Evolutionary conservation across 1,140 invertebrate species (phyloP).

Genomic region (Apocrypta bakeri): DNA sequence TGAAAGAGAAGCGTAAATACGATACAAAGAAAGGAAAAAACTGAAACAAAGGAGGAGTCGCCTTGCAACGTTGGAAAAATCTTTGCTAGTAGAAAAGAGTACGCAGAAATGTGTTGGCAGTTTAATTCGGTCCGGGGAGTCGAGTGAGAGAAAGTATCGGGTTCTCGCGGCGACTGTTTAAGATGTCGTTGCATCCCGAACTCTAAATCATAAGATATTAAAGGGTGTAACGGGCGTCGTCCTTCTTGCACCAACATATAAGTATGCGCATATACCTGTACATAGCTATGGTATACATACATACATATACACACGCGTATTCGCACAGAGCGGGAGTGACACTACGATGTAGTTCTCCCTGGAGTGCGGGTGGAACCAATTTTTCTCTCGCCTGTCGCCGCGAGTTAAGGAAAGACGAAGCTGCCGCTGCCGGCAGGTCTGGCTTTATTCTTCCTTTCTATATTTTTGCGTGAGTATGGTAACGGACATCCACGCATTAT

Average conservation of each 20-base stretch:
- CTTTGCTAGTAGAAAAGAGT: conserved; percentile 36
- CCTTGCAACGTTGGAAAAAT: conserved; percentile 11
- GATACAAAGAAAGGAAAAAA: conserved; percentile 24
- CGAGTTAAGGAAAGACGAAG: conserved; percentile 69
- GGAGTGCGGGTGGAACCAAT: conserved; percentile 63
- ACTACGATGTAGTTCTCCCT: conserved; percentile 16
- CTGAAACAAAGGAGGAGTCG: conserved; percentile 39
- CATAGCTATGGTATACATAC: too few relatives aligned
- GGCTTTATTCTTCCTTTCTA: conserved; percentile 38
- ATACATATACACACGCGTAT: too few relatives aligned
- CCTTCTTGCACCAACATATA: conserved; percentile 55
- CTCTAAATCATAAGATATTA: conserved; percentile 73
- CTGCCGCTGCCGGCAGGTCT: conserved; percentile 44
- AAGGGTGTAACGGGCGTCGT: conserved; percentile 55
- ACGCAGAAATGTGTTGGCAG: conserved; percentile 55
- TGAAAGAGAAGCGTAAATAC: neutral
- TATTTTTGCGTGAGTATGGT: neutral
- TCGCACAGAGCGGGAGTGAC: conserved; percentile 33
- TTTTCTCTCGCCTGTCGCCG: conserved; percentile 68
- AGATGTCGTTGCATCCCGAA: conserved; percentile 65
- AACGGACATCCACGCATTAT: too few relatives aligned
- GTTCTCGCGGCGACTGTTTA: conserved; percentile 56
- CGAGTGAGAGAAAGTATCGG: conserved; percentile 50
- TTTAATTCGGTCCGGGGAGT: conserved; percentile 65
- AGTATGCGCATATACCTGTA: too few relatives aligned